phyloP scores from a whole-genome alignment of 2,888 invertebrate species.

The Notocelia uddmanniana region DNA sequence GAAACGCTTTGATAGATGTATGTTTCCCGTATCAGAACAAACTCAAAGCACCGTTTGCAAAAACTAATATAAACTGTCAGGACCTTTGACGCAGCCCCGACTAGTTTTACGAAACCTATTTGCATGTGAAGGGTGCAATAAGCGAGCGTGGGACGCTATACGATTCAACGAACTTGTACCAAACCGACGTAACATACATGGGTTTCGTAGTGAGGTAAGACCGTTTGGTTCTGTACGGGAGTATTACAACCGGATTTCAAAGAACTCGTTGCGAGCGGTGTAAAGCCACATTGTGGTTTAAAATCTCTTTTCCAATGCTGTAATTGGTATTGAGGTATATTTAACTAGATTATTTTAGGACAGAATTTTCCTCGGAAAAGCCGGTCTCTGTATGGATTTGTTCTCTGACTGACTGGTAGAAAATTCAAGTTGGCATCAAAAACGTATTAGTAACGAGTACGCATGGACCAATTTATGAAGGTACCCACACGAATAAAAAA shows the following conservation, averaged over 20 bases:
- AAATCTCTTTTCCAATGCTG: constrained; percentile 6
- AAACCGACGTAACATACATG: neutral
- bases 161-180: neutral
- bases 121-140: constrained; percentile 40
- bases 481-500: too few relatives aligned
- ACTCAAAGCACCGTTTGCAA: neutral
- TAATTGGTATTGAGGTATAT: neutral
- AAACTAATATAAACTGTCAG: constrained; percentile 8
- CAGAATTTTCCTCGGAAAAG: too few relatives aligned
- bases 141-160: constrained; percentile 19
- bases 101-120: constrained; percentile 28
- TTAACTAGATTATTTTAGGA: neutral
- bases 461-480: neutral
- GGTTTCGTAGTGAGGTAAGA: neutral
- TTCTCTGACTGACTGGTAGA: neutral
- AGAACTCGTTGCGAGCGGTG: neutral
- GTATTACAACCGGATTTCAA: constrained; percentile 13
- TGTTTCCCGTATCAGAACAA: neutral
- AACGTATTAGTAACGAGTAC: neutral
- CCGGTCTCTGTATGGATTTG: neutral
- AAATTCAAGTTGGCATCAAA: neutral
- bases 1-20: neutral
- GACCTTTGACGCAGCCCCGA: constrained; percentile 4
- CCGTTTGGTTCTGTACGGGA: neutral
- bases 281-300: constrained; percentile 18